phyloP scores from a whole-genome alignment of 2,888 invertebrate species.

The Temnothorax unifasciatus region DNA sequence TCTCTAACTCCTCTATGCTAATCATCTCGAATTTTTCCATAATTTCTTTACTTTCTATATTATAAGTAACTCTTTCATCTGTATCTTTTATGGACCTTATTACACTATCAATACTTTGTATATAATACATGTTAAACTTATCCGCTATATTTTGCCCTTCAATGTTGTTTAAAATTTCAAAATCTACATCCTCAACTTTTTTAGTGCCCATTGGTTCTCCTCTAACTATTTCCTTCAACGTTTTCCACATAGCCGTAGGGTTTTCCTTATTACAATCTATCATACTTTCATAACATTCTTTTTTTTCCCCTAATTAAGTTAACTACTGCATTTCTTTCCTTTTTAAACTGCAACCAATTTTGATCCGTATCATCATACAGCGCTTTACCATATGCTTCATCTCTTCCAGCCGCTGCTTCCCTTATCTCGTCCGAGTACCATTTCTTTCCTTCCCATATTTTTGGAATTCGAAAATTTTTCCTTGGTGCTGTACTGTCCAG shows the following conservation, averaged over 20 bases:
- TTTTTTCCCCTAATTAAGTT: background rate
- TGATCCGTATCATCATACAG: background rate
- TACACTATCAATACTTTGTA: background rate
- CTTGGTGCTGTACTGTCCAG: background rate
- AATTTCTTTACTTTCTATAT: background rate
- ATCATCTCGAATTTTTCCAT: background rate
- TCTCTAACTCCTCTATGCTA: background rate
- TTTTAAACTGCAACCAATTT: slow-evolving; percentile 16
- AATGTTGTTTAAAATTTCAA: background rate
- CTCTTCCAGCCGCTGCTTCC: background rate
- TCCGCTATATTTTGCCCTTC: background rate
- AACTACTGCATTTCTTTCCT: background rate
- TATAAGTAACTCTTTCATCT: background rate
- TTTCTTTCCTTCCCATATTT: slow-evolving; percentile 22
- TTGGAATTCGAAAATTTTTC: slow-evolving; percentile 28
- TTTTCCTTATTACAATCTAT: background rate
- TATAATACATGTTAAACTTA: slow-evolving; percentile 8
- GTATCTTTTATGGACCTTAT: background rate
- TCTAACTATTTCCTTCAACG: slow-evolving; percentile 2
- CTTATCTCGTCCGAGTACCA: background rate
- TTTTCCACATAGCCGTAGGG: slow-evolving; percentile 21
- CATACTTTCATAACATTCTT: background rate
- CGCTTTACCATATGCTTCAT: background rate
- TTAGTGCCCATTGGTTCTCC: background rate
- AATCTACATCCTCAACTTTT: slow-evolving; percentile 5